Conservation (phyloP, 2,113 vertebrate species). For the Tychaedon coryphoeus region DNA sequence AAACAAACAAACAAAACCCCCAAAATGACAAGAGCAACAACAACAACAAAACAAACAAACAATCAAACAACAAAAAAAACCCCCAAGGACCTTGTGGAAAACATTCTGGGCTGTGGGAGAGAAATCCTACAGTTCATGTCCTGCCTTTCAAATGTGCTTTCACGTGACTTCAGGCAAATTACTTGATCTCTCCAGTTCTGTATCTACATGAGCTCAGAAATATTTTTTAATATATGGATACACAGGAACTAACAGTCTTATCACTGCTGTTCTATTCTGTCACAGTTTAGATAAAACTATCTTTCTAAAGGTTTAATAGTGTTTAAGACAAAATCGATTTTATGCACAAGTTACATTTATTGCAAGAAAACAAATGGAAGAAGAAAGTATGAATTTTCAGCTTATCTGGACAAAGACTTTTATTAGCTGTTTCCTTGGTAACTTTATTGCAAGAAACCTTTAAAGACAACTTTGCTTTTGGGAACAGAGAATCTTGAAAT, state of each 20-base stretch:
- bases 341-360: background rate
- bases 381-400: background rate
- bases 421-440: background rate
- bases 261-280: background rate
- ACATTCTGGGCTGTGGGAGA: background rate
- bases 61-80: background rate
- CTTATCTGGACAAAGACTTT: conserved; percentile 28
- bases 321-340: background rate
- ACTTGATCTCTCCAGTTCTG: background rate
- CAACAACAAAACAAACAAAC: background rate
- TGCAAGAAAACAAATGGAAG: background rate
- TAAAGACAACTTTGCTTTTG: conserved; percentile 29
- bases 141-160: background rate
- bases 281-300: background rate
- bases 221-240: background rate
- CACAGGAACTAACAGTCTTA: background rate
- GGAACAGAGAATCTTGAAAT: background rate
- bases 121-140: background rate
- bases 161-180: background rate
- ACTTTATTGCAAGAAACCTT: background rate
- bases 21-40: background rate
- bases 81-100: background rate
- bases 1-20: background rate
- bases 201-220: background rate
- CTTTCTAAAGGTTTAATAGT: background rate